Percentiles rank a stretch among this genome's conserved stretches.
phyloP scores from a whole-genome alignment of 2,113 vertebrate species.

The Ginglymostoma cirratum region DNA sequence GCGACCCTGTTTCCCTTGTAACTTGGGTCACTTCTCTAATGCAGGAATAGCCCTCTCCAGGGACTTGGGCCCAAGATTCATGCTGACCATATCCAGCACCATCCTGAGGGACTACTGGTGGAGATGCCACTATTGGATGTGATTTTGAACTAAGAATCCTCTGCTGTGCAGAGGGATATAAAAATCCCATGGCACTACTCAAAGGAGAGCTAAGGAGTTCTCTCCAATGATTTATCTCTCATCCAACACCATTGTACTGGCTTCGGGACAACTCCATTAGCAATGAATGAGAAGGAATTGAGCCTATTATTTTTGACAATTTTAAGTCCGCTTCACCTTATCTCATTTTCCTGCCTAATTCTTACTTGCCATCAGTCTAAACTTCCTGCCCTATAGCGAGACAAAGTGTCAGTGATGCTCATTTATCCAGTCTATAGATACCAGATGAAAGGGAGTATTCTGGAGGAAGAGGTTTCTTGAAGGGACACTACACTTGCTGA shows the following conservation, averaged over 20 bases:
- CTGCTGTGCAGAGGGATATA: background rate
- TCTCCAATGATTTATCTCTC: background rate
- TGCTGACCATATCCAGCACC: background rate
- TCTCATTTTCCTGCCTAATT: background rate
- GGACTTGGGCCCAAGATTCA: background rate
- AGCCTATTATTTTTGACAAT: background rate
- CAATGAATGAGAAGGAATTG: background rate
- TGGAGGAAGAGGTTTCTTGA: background rate
- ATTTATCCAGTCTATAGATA: background rate
- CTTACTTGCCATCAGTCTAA: background rate
- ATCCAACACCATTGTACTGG: background rate
- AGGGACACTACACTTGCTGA: background rate
- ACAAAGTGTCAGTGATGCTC: background rate
- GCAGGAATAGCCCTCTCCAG: background rate
- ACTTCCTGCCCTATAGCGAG: background rate
- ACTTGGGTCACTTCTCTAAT: background rate
- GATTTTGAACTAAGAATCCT: background rate
- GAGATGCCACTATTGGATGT: background rate
- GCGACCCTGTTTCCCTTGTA: background rate
- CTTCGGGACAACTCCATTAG: background rate
- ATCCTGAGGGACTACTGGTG: background rate
- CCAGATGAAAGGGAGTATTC: background rate
- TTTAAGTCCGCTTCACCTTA: background rate
- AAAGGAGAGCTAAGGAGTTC: background rate
- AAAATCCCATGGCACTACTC: background rate